Evolutionary conservation across 2,113 vertebrate species (phyloP), one percentile per base, ranked within the genome.

Genomic region (Neomonachus schauinslandi): DNA sequence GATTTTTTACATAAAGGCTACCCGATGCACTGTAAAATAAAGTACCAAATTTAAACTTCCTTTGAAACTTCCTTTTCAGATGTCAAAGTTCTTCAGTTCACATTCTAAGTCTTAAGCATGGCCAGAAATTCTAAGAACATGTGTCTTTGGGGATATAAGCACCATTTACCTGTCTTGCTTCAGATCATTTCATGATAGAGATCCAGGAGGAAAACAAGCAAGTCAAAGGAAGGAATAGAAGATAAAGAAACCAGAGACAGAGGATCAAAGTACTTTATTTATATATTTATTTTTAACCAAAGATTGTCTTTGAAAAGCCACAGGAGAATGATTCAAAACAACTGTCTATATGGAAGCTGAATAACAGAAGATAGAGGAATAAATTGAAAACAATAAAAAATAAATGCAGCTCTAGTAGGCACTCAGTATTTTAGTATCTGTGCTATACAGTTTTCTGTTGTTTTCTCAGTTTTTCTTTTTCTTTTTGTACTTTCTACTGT

Each of bases 211-310:
- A 69, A 88, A 96, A 91, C 33, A 76, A 53, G 76, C 21, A 28
- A 61, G 31, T 89, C 46, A 77, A 74, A 92, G 15, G 31, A 89
- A 94, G 39, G 31, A 76, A 67, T 31, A 36, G 36, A 95, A 91
- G 81, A 88, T 49, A 76, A 51, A 67, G 31, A 91, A 96, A 28
- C 31, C 3, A 76, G 84, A 89, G 13, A 85, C 31, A 19, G 14
- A 89, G 12, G 76, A 96, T 98, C 63, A 96, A 97, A 96, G n/a
- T 4, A 10, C n/a, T 81, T 72, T 57, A 49, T 88, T 87, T 93
- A 95, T 97, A 24, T 86, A 89, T 95, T 94, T 98, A 91, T 94
- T 81, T 97, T 74, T 51, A 81, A 61, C 51, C 12, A 69, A 71
- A 26, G 21, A 53, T 71, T 90, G 33, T 90, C 79, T 88, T 83